Evolutionary conservation across 2,888 invertebrate genomes (phyloP), one percentile per base, ranked within the genome.

Genomic region (Tinea semifulvella): DNA sequence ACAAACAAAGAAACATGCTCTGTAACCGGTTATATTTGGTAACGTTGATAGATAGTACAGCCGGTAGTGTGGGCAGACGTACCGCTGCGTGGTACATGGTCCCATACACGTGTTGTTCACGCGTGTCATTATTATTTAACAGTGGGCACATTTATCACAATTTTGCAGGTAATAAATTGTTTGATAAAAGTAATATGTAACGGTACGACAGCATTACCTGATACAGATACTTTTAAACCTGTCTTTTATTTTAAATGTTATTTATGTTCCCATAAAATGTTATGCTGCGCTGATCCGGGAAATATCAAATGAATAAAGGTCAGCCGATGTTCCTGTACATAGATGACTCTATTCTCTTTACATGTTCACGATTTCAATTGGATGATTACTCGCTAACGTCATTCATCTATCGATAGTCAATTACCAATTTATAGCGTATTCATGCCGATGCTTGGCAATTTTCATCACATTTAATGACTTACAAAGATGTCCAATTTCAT

Each of bases 401-500:
- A 13, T 40, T 22, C 40, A 36, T 40, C 22, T 19, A 22, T 40
- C 40, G 20, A 40, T 40, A 14, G 22, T 17, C 40, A 22, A 40
- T 40, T 40, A 40, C 40, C 20, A 40, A 40, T 40, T 40, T 22
- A 40, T 40, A 22, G 22, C 20, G 40, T 22, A 40, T 40, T 40
- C 22, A 40, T 22, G n/a, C 13, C 31, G 11, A 31, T n/a, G 25
- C 36, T 36, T 16, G 14, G 22, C 40, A 22, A 40, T 22, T 40
- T 40, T 40, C 40, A 40, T 17, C 22, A 18, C 16, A 2, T 17
- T 14, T 36, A 36, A 36, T 36, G 36, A 36, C 36, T 36, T 18
- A 36, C 18, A 17, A 36, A 22, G 40, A 22, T 40, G 40, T 7
- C 3, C 40, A 40, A 40, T 36, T 36, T 36, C 18, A 36, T 36